phyloP scores from a whole-genome alignment of 2,888 invertebrate genomes.

The Eristalinus aeneus region DNA sequence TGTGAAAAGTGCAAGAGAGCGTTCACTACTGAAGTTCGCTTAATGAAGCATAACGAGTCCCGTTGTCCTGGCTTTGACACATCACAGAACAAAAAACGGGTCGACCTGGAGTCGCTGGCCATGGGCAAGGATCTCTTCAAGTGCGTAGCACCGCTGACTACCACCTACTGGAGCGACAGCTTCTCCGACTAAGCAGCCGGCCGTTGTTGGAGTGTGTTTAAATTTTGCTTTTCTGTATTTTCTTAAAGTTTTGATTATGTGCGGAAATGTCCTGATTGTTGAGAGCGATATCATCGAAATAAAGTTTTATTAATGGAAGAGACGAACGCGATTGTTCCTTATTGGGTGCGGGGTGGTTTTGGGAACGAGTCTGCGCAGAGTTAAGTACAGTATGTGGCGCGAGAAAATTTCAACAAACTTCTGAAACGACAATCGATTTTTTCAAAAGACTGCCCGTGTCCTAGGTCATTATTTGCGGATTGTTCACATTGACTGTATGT shows the following conservation, averaged over 20 bases:
- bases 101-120: constrained; percentile 73
- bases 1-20: constrained; percentile 79
- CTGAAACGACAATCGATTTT: neutral
- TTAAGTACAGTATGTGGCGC: neutral
- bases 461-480: neutral
- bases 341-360: neutral
- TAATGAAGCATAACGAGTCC: constrained; percentile 76
- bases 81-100: constrained; percentile 60
- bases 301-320: constrained; percentile 24
- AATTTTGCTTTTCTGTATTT: neutral
- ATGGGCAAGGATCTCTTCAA: constrained; percentile 80
- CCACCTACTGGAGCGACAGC: constrained; percentile 81
- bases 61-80: constrained; percentile 72
- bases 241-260: constrained; percentile 20
- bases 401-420: neutral
- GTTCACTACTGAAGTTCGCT: constrained; percentile 76
- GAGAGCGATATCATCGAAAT: constrained; percentile 16
- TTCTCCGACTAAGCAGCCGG: constrained; percentile 79
- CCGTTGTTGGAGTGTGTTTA: neutral
- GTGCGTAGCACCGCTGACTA: constrained; percentile 80
- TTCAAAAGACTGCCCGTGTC: neutral
- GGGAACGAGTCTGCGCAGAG: constrained; percentile 1
- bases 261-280: constrained; percentile 28
- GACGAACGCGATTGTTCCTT: neutral
- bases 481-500: no score